Conservation (phyloP, 92 coral and sea anemone genomes). For the Anthopleura xanthogrammica region DNA sequence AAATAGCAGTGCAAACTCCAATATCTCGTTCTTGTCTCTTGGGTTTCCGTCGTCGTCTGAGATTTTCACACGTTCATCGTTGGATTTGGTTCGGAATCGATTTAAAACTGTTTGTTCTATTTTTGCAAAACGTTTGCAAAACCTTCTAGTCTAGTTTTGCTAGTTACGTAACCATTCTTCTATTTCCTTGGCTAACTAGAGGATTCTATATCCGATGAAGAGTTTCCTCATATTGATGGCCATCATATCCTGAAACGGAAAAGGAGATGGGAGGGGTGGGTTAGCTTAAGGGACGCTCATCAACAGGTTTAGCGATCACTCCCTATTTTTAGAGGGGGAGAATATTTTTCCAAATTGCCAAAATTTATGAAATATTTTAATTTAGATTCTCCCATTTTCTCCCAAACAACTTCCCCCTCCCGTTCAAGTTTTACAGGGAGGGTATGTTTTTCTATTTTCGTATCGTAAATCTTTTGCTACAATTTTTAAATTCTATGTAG, state of each 20-base stretch:
- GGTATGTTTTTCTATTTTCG: too few relatives aligned
- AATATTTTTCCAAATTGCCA: too few relatives aligned
- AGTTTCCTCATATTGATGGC: not conserved
- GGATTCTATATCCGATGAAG: not conserved
- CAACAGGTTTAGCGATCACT: too few relatives aligned
- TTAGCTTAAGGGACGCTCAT: not conserved
- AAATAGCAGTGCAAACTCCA: not conserved
- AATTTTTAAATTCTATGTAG: too few relatives aligned
- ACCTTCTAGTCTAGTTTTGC: not conserved
- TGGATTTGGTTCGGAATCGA: not conserved
- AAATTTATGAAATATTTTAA: too few relatives aligned
- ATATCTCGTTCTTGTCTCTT: not conserved
- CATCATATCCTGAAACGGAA: not conserved
- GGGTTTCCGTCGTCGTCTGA: not conserved
- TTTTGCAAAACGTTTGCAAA: not conserved
- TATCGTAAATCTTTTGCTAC: too few relatives aligned
- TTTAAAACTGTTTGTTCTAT: not conserved
- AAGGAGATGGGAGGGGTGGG: not conserved
- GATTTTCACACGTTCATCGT: not conserved
- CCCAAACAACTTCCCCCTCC: too few relatives aligned
- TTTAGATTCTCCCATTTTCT: too few relatives aligned
- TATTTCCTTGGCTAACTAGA: not conserved
- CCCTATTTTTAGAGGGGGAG: too few relatives aligned
- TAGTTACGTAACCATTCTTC: not conserved
- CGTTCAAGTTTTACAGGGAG: too few relatives aligned